Conservation (phyloP, 2,888 invertebrate genomes). For the Dryocosmus kuriphilus region DNA sequence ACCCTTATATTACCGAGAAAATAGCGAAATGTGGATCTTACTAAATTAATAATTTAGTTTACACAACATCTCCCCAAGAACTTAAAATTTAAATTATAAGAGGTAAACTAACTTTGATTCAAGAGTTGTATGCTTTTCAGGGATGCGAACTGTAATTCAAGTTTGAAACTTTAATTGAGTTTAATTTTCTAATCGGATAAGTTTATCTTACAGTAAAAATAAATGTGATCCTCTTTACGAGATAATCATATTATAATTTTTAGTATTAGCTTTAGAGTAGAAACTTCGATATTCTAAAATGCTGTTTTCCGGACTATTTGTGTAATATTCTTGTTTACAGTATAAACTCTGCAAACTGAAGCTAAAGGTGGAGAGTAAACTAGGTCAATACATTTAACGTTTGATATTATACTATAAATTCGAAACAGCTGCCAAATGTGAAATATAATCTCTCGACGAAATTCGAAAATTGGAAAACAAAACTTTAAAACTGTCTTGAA, state of each 20-base stretch:
- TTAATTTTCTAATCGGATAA: background rate
- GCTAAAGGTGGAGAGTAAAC: slow-evolving; percentile 15
- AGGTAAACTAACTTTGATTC: background rate
- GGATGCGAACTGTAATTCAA: background rate
- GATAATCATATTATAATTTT: background rate
- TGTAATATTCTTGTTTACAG: slow-evolving; percentile 21
- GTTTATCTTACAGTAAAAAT: background rate
- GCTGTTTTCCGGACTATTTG: background rate
- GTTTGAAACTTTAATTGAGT: background rate
- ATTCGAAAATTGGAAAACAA: background rate
- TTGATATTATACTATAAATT: slow-evolving; percentile 26
- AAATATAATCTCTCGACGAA: background rate
- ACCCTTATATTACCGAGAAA: slow-evolving; percentile 17
- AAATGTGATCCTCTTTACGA: background rate
- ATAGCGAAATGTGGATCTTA: slow-evolving; percentile 12
- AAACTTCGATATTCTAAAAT: background rate
- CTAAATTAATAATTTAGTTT: background rate
- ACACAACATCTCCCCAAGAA: background rate
- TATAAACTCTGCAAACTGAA: slow-evolving; percentile 6
- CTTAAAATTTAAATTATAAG: background rate
- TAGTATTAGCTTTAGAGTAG: background rate
- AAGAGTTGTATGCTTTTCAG: background rate
- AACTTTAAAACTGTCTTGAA: background rate
- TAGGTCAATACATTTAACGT: slow-evolving; percentile 14
- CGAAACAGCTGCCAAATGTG: slow-evolving; percentile 5